Evolutionary conservation across 1,140 invertebrate species (phyloP).

Genomic region (Meteorus sp.): DNA sequence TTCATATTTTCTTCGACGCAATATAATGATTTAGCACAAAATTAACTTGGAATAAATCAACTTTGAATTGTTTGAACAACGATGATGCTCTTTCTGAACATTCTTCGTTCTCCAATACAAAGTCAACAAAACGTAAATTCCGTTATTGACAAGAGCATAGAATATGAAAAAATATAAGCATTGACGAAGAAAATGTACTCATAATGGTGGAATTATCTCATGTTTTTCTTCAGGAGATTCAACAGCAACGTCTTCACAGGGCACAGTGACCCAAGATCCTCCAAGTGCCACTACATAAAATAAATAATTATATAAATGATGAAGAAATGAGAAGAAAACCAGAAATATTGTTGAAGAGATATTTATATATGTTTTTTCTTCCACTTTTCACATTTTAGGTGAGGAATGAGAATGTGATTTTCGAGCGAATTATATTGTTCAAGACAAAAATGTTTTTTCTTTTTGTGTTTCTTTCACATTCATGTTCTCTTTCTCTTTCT

Average conservation of each 20-base stretch:
- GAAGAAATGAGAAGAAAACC: slow-evolving; percentile 25
- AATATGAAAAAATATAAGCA: neutral
- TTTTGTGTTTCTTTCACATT: neutral
- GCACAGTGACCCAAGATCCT: slow-evolving; percentile 45
- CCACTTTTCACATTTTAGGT: slow-evolving; percentile 25
- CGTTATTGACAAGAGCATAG: too few relatives aligned
- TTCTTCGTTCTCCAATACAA: too few relatives aligned
- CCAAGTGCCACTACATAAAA: slow-evolving; percentile 37
- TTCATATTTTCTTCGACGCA: too few relatives aligned
- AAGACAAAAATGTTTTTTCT: neutral
- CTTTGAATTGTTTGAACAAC: too few relatives aligned
- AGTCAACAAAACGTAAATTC: too few relatives aligned
- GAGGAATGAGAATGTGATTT: too few relatives aligned
- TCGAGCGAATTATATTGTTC: neutral
- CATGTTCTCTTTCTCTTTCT: too few relatives aligned
- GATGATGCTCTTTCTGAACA: too few relatives aligned
- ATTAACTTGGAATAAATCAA: too few relatives aligned
- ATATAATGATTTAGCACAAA: too few relatives aligned
- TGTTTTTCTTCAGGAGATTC: slow-evolving; percentile 42
- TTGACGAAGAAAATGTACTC: neutral
- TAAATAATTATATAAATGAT: slow-evolving; percentile 29
- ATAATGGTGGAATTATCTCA: neutral
- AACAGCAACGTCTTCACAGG: slow-evolving; percentile 43
- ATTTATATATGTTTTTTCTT: slow-evolving; percentile 7
- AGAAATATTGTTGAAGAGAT: slow-evolving; percentile 6